Evolutionary conservation across 2,888 invertebrate species (phyloP), one percentile per base, ranked within the genome.

Genomic region (Tipula helvola): DNA sequence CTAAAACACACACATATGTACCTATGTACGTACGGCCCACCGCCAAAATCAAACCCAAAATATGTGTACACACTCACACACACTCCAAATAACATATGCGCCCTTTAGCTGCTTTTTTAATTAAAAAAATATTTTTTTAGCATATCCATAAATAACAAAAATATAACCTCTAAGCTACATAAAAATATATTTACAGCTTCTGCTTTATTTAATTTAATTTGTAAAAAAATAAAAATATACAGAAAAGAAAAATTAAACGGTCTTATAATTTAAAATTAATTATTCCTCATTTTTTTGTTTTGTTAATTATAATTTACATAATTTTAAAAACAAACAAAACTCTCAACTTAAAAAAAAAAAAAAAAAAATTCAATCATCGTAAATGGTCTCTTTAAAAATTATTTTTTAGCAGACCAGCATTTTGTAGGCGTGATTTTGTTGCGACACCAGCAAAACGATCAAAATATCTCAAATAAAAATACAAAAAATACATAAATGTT

Each of bases 401-500:
- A 13, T 18, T 28, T 71, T 71, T 71, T 84, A 91, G 91, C 90
- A 91, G 91, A 88, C 91, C 91, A 90, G 91, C 90, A 89, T 91
- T 91, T 90, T 91, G 91, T 90, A 91, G 91, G 90, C 90, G 91
- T 89, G 91, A 91, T 89, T 91, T 91, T 89, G 91, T 91, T 89
- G 89, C 91, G 87, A 90, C 91, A 88, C 91, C 91, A 88, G 89
- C 91, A 89, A 89, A 90, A 89, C 90, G 91, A 90, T 91, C n/a
- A n/a, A 91, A 90, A 83, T 13, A 71, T 71, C 28, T 71, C 18
- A 28, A 71, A 28, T 10, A 71, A 44, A 36, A 85, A 36, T 83
- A 16, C 36, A 28, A 42, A 44, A 52, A 84, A 47, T 84, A 41
- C 86, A 47, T 44, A 52, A 47, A 47, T 10, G 42, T 52, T 16